Base-by-base conservation (phyloP, 2,797 vertebrate species). In the Pseudocheirus occidentalis region DNA sequence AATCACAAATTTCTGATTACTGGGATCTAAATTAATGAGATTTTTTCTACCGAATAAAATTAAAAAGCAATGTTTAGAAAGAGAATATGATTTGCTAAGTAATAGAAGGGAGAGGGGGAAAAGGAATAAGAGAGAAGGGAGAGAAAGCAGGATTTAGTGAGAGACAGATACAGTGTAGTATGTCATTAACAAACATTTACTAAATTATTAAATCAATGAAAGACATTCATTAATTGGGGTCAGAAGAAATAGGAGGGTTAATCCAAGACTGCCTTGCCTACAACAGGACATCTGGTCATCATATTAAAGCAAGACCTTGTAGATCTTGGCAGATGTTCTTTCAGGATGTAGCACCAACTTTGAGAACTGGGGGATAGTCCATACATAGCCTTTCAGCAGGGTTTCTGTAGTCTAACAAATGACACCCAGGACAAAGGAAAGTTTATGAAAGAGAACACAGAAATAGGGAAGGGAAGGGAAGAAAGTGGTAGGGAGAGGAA, bases 211-310 rank as follows among this genome's bases (percentile, higher is more conserved):
- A 87, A 87, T 24, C 92, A 96, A 93, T 52, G 55, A 93, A 54
- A 90, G 40, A 66, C 14, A 29, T 52, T 90, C 56, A 62, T 91
- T 31, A 13, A 4, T 93, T 95, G 66, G 34, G n/a, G 1, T 56
- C 52, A 40, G 73, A 58, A 94, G 92, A 73, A 92, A 57, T 34
- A 90, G 59, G 81, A 96, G 97, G 95, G 92, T 95, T 97, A 98
- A 97, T 96, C 94, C 96, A 97, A 97, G 97, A 96, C 97, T 97
- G 91, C 96, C 96, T 89, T 73, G 94, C 90, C 91, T 95, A 56
- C 52, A 12, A 50, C 66, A 90, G 91, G 96, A 95, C 93, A 97
- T 95, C 91, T 3, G 34, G 94, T 96, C 96, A 94, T 93, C 95
- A 93, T 18, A 11, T 55, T 91, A 62, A 96, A 94, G 94, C 97